phyloP scores from a whole-genome alignment of 2,888 invertebrate genomes.

The Danaus chrysippus region DNA sequence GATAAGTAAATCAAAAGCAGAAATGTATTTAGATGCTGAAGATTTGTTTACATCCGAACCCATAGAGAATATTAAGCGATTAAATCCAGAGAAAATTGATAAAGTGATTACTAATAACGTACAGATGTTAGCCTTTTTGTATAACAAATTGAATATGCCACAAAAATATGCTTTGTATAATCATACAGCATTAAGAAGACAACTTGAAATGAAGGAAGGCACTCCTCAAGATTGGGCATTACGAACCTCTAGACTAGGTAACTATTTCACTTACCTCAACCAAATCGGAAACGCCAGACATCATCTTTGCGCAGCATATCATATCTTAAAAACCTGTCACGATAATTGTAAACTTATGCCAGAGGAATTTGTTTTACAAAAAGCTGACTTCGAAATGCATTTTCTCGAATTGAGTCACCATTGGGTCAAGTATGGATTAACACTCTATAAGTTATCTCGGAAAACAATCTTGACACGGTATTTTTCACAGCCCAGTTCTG shows the following conservation, averaged over 20 bases:
- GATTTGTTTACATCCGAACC: constrained; percentile 71
- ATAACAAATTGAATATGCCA: constrained; percentile 75
- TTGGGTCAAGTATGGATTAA: constrained; percentile 81
- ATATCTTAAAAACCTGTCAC: constrained; percentile 77
- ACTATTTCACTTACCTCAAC: constrained; percentile 69
- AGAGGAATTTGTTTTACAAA: constrained; percentile 62
- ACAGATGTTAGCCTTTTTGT: constrained; percentile 81
- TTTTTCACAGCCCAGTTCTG: constrained; percentile 56
- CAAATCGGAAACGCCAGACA: constrained; percentile 77
- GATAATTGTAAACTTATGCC: constrained; percentile 70
- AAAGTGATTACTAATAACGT: constrained; percentile 80
- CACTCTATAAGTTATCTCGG: constrained; percentile 77
- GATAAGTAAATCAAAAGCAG: constrained; percentile 50
- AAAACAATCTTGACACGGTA: constrained; percentile 63
- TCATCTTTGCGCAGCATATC: constrained; percentile 81
- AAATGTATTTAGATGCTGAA: constrained; percentile 71
- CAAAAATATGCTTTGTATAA: constrained; percentile 76
- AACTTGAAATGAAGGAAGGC: constrained; percentile 77
- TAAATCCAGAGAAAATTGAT: constrained; percentile 74
- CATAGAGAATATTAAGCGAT: constrained; percentile 50
- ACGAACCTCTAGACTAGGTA: constrained; percentile 74
- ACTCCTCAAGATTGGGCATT: constrained; percentile 79
- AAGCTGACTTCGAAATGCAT: constrained; percentile 64
- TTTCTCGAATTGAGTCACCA: constrained; percentile 77
- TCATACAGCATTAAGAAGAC: constrained; percentile 77